These are phyloP conservation scores for Rhopalosiphum maidis DNA, from an alignment of 1,140 invertebrate species.

Conservation along the genomic window DNA sequence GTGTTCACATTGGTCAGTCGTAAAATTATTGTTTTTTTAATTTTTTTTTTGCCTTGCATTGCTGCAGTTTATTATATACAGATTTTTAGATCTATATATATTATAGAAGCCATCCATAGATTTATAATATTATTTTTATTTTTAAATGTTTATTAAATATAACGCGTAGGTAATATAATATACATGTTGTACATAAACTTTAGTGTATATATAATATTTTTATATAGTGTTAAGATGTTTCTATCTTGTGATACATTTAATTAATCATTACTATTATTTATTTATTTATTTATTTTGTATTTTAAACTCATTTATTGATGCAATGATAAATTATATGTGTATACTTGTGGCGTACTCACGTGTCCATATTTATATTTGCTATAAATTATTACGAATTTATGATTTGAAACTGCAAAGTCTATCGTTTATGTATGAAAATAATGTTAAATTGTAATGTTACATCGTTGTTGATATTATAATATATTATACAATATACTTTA, in stretches of 20 bases:
- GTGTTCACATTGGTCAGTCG: background rate
- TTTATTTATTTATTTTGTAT: background rate
- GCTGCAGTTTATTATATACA: background rate
- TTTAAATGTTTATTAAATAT: background rate
- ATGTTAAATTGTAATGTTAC: background rate
- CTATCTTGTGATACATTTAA: slow-evolving; percentile 22
- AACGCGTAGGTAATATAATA: background rate
- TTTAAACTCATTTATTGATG: background rate
- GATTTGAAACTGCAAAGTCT: background rate
- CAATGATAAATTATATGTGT: background rate
- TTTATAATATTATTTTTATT: background rate
- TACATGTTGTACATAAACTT: slow-evolving; percentile 19
- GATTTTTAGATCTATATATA: background rate
- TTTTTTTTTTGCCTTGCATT: background rate
- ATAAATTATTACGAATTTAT: background rate
- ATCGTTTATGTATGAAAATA: background rate
- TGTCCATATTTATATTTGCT: background rate
- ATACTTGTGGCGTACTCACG: background rate
- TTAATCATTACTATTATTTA: slow-evolving; percentile 17
- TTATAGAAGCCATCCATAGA: background rate
- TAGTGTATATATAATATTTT: slow-evolving; percentile 23
- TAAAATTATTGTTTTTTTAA: too few species aligned
- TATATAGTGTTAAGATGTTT: background rate
- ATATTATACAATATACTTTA: background rate
- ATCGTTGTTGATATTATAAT: background rate